Evolutionary conservation across 2,113 vertebrate genomes (phyloP), one percentile per base, ranked within the genome.

Genomic region (Leptodactylus fuscus): DNA sequence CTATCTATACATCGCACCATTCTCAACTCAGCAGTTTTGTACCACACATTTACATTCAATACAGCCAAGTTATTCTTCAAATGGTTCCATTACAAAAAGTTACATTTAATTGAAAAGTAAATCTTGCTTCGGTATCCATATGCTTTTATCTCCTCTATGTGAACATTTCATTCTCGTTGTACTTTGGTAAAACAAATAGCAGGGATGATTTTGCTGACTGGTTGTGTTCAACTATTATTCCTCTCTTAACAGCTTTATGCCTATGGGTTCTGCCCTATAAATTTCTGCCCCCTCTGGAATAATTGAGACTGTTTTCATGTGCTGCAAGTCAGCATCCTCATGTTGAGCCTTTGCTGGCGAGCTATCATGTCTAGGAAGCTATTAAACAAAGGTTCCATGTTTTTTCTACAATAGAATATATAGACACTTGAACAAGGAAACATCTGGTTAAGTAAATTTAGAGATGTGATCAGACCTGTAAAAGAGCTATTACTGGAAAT

Each of bases 151-250:
- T 67, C n/a, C 41, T 22, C 10, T 81, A 1, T 24, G 46, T 81
- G 58, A 62, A 65, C 24, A 32, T 69, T 1, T 2, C 20, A 70
- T 67, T 67, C 44, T 51, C 44, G 6, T 34, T 10, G 18, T 36
- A 75, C 71, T 80, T 22, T 73, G 41, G 79, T 48, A 85, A 60
- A 38, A 27, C 49, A 76, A 89, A 88, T 46, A 38, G 67, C 55
- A 22, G 69, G 10, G 29, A 27, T 76, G 20, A 46, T 77, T 53
- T 55, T 49, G 18, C 82, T 83, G 86, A 82, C 20, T 85, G 83
- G 78, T 62, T 84, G 27, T 75, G 62, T 62, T 76, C 80, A 44
- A 10, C 32, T 36, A 24, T 27, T 49, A 73, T 36, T 70, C 8
- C 10, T 51, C 18, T 71, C 51, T n/a, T 13, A 82, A 32, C 65